These are phyloP conservation scores for Paelopatides confundens DNA, from an alignment of 53 echinoderm and acorn worm genomes.

Conservation along the genomic window DNA sequence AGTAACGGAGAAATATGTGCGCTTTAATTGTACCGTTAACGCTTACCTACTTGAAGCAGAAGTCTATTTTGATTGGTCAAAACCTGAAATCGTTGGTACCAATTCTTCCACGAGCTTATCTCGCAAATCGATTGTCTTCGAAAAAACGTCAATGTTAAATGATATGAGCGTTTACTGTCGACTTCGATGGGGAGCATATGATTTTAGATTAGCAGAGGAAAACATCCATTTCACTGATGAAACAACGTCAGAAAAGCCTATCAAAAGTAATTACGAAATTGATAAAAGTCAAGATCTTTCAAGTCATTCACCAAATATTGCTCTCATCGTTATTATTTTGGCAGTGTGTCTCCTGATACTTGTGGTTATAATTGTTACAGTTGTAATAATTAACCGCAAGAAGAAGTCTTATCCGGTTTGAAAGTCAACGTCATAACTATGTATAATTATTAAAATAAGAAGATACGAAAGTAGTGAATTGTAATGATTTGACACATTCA, in stretches of 20 bases:
- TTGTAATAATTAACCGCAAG: neutral
- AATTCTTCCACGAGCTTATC: neutral
- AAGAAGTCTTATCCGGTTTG: neutral
- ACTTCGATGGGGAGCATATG: neutral
- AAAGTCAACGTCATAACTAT: no score
- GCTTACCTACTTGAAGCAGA: neutral
- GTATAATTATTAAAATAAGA: no score
- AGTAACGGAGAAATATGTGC: neutral
- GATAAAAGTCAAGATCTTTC: neutral
- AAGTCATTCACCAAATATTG: neutral
- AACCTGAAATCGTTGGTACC: neutral
- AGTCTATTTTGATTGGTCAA: neutral
- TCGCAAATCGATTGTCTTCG: neutral
- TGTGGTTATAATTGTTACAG: neutral
- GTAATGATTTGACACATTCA: no score
- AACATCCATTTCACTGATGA: neutral
- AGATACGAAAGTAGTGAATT: no score
- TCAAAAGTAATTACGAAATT: neutral
- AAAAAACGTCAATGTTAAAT: neutral
- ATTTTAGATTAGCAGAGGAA: neutral
- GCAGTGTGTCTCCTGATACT: neutral
- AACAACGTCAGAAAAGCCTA: neutral
- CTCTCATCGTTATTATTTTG: neutral
- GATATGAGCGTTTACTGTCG: constrained; percentile 2
- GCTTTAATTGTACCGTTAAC: neutral